phyloP scores from a whole-genome alignment of 2,797 vertebrate genomes.

The Distichodus sexfasciatus region DNA sequence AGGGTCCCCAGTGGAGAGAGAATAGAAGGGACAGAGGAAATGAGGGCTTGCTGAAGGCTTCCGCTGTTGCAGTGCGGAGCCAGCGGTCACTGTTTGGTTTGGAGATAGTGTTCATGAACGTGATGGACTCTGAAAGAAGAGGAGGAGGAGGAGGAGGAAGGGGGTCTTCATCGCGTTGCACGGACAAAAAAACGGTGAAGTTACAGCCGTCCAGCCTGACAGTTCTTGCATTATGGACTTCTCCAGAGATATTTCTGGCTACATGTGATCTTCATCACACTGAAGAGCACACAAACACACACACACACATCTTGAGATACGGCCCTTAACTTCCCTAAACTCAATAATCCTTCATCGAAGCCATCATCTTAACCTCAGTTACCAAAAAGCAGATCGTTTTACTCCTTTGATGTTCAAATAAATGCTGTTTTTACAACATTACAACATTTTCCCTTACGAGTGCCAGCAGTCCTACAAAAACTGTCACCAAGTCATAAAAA shows the following conservation, averaged over 20 bases:
- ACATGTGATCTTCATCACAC: conserved; percentile 14
- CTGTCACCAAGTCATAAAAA: too few species aligned
- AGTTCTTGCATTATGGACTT: not conserved
- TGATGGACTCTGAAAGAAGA: conserved; percentile 12
- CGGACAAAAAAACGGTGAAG: too few species aligned
- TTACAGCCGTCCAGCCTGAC: conserved; percentile 14
- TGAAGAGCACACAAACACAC: conserved; percentile 20
- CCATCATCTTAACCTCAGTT: too few species aligned
- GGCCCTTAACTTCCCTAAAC: too few species aligned
- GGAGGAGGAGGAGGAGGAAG: too few species aligned
- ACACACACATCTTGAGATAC: conserved; percentile 10
- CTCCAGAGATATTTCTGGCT: conserved; percentile 35
- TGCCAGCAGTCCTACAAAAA: too few species aligned
- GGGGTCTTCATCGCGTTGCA: too few species aligned
- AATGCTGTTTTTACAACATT: too few species aligned
- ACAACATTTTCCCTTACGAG: too few species aligned
- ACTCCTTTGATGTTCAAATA: too few species aligned
- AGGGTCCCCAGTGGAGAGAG: not conserved
- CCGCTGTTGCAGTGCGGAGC: not conserved
- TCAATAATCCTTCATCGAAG: too few species aligned
- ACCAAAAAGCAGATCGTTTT: too few species aligned
- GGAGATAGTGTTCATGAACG: conserved; percentile 7
- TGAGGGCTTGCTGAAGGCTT: conserved; percentile 21
- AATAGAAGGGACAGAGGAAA: conserved; percentile 5
- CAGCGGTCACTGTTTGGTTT: conserved; percentile 15